These are phyloP conservation scores for Planococcus citri DNA, from an alignment of 1,140 invertebrate species.

Conservation along the genomic window DNA sequence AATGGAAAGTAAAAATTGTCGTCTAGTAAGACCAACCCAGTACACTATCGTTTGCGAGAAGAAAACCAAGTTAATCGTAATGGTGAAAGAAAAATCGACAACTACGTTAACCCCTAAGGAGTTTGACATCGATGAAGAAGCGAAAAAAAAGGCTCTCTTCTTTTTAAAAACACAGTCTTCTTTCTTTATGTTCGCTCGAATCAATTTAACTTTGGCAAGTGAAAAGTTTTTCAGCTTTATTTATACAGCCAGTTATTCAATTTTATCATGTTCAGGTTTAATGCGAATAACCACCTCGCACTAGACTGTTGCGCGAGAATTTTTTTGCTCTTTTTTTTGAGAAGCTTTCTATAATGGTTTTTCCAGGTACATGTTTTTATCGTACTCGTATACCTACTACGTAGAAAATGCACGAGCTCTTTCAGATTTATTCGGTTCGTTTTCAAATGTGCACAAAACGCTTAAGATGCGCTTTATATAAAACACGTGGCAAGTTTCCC, in stretches of 20 bases:
- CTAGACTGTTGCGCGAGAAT: neutral
- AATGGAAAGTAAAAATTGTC: constrained; percentile 1
- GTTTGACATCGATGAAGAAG: neutral
- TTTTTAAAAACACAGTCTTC: neutral
- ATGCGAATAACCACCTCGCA: neutral
- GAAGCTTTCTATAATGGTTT: neutral
- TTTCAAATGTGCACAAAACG: too few species aligned
- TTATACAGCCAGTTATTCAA: neutral
- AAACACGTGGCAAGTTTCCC: neutral
- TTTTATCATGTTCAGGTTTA: neutral
- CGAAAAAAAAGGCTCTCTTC: neutral
- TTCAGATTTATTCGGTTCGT: too few species aligned
- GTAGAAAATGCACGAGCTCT: too few species aligned
- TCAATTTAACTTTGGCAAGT: constrained; percentile 10
- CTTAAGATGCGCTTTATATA: too few species aligned
- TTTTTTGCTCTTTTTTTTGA: neutral
- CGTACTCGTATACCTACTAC: too few species aligned
- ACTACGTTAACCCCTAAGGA: constrained; percentile 13
- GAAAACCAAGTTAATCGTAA: neutral
- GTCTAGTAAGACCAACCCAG: too few species aligned
- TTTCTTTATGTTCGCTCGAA: neutral
- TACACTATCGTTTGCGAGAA: neutral
- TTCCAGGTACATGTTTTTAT: neutral
- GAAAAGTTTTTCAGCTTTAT: neutral
- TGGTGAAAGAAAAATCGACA: constrained; percentile 11